phyloP scores from a whole-genome alignment of 2,113 vertebrate species.

The Eleginops maclovinus region DNA sequence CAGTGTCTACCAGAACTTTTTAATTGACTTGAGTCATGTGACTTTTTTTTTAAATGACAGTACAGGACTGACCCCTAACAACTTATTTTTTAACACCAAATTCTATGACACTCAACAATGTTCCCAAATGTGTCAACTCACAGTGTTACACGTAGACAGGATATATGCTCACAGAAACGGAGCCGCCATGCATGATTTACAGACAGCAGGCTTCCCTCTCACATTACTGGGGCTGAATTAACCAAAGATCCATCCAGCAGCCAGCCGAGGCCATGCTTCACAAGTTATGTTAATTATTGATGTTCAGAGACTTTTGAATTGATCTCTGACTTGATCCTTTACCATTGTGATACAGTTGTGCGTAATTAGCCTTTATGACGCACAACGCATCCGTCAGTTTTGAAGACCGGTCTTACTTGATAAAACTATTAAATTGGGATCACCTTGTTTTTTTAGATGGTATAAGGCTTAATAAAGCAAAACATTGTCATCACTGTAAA shows the following conservation, averaged over 20 bases:
- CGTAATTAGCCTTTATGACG: not conserved
- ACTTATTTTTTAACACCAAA: not conserved
- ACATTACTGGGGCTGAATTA: slow-evolving; percentile 66
- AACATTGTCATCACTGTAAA: not conserved
- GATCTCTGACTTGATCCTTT: slow-evolving; percentile 11
- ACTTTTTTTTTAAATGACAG: not conserved
- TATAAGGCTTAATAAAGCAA: not conserved
- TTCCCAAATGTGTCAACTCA: not conserved
- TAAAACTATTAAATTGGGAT: not conserved
- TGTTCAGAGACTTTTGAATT: slow-evolving; percentile 18
- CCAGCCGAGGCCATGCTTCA: not conserved
- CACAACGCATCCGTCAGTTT: not conserved
- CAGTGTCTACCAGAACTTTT: not conserved
- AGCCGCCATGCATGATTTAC: slow-evolving; percentile 77
- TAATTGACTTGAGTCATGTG: not conserved
- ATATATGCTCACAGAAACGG: slow-evolving; percentile 26
- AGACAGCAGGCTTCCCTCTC: slow-evolving; percentile 57
- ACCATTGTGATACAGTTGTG: not conserved
- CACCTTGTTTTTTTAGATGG: not conserved
- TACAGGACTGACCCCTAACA: too few relatives aligned
- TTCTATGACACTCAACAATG: slow-evolving; percentile 9
- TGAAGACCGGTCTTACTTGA: not conserved
- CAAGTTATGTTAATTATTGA: slow-evolving; percentile 42
- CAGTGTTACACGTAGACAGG: not conserved
- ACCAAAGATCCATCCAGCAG: slow-evolving; percentile 27